Conservation (phyloP, 2,797 vertebrate genomes). For the Masticophis lateralis region DNA sequence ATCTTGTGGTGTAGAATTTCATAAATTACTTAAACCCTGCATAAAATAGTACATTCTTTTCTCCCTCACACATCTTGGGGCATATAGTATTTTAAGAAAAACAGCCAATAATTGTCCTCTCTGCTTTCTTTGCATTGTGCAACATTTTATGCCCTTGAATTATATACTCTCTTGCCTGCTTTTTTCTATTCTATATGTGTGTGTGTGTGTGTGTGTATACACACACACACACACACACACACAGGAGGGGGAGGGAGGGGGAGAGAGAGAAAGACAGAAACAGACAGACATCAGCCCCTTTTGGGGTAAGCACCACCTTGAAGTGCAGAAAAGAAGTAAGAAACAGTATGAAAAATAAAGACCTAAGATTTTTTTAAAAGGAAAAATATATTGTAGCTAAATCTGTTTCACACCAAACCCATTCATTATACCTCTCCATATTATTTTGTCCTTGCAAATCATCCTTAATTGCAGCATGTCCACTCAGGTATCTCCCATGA, state of each 20-base stretch:
- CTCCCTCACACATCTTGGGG: neutral
- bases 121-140: neutral
- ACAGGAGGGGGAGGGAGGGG: too few relatives aligned
- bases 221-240: too few relatives aligned
- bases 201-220: too few relatives aligned
- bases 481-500: neutral
- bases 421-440: neutral
- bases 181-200: neutral
- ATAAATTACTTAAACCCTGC: neutral
- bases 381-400: neutral
- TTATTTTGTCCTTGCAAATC: neutral
- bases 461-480: neutral
- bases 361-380: neutral
- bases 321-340: neutral
- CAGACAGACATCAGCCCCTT: neutral
- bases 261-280: too few relatives aligned
- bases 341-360: neutral
- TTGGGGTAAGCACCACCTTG: neutral
- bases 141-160: neutral
- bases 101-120: neutral
- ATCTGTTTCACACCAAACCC: neutral
- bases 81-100: neutral
- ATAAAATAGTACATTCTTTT: neutral
- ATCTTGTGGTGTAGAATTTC: neutral
- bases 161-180: neutral